Evolutionary conservation across 1,140 invertebrate species (phyloP), one percentile per base, ranked within the genome.

Genomic region (Listronotus bonariensis): DNA sequence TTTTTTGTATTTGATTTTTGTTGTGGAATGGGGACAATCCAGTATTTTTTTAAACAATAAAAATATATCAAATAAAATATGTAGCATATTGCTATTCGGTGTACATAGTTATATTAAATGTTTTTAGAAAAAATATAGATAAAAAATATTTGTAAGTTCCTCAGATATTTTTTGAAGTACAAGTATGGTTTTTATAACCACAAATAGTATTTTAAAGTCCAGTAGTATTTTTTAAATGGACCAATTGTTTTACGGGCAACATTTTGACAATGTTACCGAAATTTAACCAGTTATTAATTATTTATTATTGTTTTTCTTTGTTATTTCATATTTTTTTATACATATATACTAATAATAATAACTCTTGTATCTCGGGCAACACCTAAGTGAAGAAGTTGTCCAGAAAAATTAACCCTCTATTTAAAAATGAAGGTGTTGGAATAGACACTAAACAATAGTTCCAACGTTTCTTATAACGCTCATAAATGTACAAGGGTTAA

Each of bases 41-140:
- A 53, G 51, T 59, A 54, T 63, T 61, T 63, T 54, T 63, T 17
- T 17, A 40, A 32, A 51, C 18, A 51, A 60, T 42, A 61, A 65
- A 57, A 57, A 51, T 57, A 65, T 49, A 56, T 46, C 42, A 55
- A 26, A 36, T 34, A 51, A 49, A 60, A 45, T n/a, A 66, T 68
- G 56, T 71, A 71, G 59, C 70, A 71, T 71, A 71, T 69, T 69
- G 67, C 65, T 71, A 71, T 59, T 67, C 6, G 57, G 20, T 69
- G 65, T 64, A 71, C 59, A 71, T 66, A 66, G 20, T 34, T 38
- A 7, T 62, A 34, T 45, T 14, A 58, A 49, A 59, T 68, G 54
- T 71, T 68, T 71, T 68, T 68, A 64, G 49, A 68, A 68, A 70
- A 70, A 65, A 17, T 12, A 62, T 49, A 20, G 49, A 43, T 55